A percentile compares a stretch with the other conserved stretches of the same genome.
phyloP scores from a whole-genome alignment of 2,113 vertebrate genomes.

The Lepisosteus osseus region DNA sequence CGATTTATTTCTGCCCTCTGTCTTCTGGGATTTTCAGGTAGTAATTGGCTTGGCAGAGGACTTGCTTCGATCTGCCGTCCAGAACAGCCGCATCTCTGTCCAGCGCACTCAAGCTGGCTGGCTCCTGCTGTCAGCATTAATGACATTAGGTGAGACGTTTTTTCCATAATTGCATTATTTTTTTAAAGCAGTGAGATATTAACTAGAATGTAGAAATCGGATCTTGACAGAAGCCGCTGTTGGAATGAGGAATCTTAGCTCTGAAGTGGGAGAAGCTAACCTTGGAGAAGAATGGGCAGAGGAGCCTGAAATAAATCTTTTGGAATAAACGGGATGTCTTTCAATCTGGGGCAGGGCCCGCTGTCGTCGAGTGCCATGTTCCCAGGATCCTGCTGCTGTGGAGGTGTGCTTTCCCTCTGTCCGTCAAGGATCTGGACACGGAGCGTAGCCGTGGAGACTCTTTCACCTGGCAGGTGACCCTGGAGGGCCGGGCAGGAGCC shows the following conservation, averaged over 20 bases:
- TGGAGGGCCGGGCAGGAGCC: slow-evolving; percentile 89
- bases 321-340: no score
- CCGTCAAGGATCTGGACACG: slow-evolving; percentile 79
- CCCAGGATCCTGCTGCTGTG: slow-evolving; percentile 79
- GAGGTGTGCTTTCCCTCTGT: slow-evolving; percentile 83
- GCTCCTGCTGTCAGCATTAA: slow-evolving; percentile 80
- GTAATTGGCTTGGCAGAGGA: slow-evolving; percentile 83
- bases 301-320: no score
- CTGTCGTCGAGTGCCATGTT: slow-evolving; percentile 78
- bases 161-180: no score
- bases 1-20: slow-evolving; percentile 25
- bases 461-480: slow-evolving; percentile 91
- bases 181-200: no score
- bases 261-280: no score
- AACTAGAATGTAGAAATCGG: no score
- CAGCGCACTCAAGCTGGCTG: slow-evolving; percentile 87
- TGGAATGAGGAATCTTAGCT: no score
- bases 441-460: slow-evolving; percentile 85
- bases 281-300: no score
- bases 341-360: slow-evolving; percentile 64
- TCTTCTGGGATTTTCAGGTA: slow-evolving; percentile 56
- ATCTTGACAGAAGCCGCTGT: no score
- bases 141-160: slow-evolving; percentile 74
- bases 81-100: slow-evolving; percentile 82
- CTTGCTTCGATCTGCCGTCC: slow-evolving; percentile 82